Evolutionary conservation across 2,113 vertebrate species (phyloP).

Genomic region (Xenopus tropicalis): DNA sequence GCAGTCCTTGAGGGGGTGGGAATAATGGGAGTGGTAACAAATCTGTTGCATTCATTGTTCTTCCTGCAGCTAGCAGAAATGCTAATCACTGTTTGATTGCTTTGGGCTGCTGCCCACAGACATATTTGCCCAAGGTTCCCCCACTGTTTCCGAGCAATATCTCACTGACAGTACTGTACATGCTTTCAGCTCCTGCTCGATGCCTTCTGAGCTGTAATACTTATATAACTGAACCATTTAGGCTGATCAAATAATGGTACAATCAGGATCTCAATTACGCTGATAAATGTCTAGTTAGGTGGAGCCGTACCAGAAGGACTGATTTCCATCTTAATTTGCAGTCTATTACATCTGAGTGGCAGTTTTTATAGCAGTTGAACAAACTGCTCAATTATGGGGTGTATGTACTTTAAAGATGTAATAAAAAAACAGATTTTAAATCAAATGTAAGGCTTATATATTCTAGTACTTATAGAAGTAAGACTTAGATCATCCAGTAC

Average conservation of each 20-base stretch:
- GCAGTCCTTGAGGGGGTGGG: too few relatives aligned
- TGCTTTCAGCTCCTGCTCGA: too few relatives aligned
- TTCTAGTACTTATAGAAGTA: too few relatives aligned
- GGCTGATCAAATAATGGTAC: not conserved
- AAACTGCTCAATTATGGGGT: not conserved
- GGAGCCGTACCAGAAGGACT: not conserved
- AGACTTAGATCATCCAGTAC: too few relatives aligned
- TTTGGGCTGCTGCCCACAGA: too few relatives aligned
- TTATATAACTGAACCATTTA: not conserved
- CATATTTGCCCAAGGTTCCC: too few relatives aligned
- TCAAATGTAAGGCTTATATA: not conserved
- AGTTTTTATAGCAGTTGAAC: conserved; percentile 5
- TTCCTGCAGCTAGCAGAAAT: too few relatives aligned
- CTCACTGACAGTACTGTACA: too few relatives aligned
- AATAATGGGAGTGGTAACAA: too few relatives aligned
- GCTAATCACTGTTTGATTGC: too few relatives aligned
- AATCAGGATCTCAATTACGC: not conserved
- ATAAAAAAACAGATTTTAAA: conserved; percentile 9
- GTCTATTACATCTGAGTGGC: conserved; percentile 11
- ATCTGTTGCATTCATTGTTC: too few relatives aligned
- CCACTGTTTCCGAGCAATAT: too few relatives aligned
- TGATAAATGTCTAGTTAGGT: conserved; percentile 15
- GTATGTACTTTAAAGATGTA: not conserved
- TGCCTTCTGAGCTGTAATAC: not conserved
- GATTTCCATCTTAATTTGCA: conserved; percentile 1